Conservation (phyloP, 2,113 vertebrate genomes). For the Balaenoptera acutorostrata region DNA sequence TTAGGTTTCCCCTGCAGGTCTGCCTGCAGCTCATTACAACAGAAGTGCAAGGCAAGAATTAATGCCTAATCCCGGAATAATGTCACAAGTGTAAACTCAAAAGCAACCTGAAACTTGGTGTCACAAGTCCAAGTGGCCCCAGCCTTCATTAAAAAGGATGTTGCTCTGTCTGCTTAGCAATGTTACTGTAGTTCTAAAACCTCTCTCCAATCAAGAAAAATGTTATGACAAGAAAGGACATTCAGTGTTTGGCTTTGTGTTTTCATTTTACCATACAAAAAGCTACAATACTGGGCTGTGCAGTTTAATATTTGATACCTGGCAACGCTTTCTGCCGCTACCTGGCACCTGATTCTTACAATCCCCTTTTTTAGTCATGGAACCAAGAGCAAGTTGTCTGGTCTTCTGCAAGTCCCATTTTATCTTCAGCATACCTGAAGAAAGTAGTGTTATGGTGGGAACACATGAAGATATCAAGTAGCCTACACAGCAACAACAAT, state of each 20-base stretch:
- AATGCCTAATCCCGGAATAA: not conserved
- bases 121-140: not conserved
- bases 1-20: not conserved
- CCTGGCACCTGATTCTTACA: not conserved
- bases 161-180: not conserved
- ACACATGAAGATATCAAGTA: not conserved
- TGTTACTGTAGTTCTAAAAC: not conserved
- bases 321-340: not conserved
- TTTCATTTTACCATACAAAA: conserved; percentile 15
- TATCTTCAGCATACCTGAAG: not conserved
- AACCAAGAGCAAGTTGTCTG: not conserved
- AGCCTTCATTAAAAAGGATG: not conserved
- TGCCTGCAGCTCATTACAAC: not conserved
- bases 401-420: not conserved
- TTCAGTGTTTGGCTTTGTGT: not conserved
- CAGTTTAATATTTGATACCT: not conserved
- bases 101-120: not conserved
- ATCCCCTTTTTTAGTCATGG: not conserved
- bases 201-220: conserved; percentile 7
- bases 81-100: not conserved
- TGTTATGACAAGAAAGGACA: conserved; percentile 3
- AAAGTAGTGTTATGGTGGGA: not conserved
- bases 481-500: not conserved
- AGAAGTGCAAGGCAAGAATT: not conserved
- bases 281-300: not conserved